These are phyloP conservation scores for Microcebus jonahi DNA, from an alignment of 2,113 vertebrate species.

Conservation along the genomic window DNA sequence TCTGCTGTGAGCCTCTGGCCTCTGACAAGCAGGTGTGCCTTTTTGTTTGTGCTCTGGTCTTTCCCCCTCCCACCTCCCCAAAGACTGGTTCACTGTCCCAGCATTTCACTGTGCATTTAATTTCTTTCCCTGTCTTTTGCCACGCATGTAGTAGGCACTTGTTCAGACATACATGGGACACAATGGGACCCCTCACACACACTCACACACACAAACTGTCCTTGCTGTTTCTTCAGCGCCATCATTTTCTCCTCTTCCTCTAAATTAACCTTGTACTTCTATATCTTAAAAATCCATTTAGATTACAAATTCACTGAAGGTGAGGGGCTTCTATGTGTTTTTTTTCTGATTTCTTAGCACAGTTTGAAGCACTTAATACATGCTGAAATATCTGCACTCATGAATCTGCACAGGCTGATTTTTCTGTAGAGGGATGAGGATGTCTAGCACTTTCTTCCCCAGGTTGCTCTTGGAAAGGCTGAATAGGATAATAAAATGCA, in stretches of 20 bases:
- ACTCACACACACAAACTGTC: neutral
- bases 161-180: slow-evolving; percentile 5
- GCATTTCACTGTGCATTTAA: neutral
- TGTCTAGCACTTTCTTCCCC: neutral
- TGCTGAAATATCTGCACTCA: neutral
- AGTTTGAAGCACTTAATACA: neutral
- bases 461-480: neutral
- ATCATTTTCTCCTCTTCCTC: slow-evolving; percentile 26
- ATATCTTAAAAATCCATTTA: neutral
- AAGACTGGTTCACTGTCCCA: neutral
- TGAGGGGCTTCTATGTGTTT: neutral
- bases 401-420: neutral
- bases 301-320: neutral
- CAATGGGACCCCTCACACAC: neutral
- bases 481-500: slow-evolving; percentile 5
- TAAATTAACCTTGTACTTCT: neutral
- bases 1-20: neutral
- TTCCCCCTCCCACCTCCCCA: neutral
- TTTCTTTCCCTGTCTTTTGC: neutral
- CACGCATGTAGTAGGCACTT: neutral
- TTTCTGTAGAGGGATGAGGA: neutral
- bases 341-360: neutral
- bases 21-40: neutral
- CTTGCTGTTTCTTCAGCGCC: neutral
- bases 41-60: neutral